phyloP scores from a whole-genome alignment of 2,888 invertebrate genomes.

The Mythimna impura region DNA sequence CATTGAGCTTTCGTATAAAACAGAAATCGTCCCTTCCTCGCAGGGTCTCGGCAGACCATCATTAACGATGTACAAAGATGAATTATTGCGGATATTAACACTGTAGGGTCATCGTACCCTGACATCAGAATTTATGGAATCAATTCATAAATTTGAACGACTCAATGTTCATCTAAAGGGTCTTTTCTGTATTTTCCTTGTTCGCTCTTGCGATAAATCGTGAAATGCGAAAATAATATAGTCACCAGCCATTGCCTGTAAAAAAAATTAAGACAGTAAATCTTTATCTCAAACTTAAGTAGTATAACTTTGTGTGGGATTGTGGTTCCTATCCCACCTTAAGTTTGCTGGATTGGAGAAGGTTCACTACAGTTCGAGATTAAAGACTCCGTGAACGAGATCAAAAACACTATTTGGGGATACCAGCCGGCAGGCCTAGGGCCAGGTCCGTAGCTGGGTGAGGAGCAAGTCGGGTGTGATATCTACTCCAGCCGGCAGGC shows the following conservation, averaged over 20 bases:
- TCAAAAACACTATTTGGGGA: no score
- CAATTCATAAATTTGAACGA: constrained; percentile 31
- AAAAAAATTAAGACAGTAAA: not conserved
- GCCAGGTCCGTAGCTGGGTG: no score
- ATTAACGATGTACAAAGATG: constrained; percentile 51
- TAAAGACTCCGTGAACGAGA: no score
- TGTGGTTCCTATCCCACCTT: no score
- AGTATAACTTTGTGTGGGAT: no score
- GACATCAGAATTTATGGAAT: constrained; percentile 29
- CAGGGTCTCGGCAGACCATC: constrained; percentile 13
- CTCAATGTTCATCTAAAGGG: not conserved
- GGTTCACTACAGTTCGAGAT: no score
- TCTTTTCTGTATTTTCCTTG: not conserved
- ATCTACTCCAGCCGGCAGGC: no score
- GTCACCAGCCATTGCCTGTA: no score
- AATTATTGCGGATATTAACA: constrained; percentile 54
- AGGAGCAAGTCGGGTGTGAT: no score
- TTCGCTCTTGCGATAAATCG: not conserved
- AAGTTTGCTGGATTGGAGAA: no score
- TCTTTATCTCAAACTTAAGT: no score
- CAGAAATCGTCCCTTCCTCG: not conserved
- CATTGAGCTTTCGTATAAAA: constrained; percentile 1
- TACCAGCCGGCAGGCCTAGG: no score
- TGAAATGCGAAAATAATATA: not conserved
- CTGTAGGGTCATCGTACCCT: constrained; percentile 22